Base-by-base conservation (phyloP, 2,113 vertebrate species). In the Salvelinus fontinalis region DNA sequence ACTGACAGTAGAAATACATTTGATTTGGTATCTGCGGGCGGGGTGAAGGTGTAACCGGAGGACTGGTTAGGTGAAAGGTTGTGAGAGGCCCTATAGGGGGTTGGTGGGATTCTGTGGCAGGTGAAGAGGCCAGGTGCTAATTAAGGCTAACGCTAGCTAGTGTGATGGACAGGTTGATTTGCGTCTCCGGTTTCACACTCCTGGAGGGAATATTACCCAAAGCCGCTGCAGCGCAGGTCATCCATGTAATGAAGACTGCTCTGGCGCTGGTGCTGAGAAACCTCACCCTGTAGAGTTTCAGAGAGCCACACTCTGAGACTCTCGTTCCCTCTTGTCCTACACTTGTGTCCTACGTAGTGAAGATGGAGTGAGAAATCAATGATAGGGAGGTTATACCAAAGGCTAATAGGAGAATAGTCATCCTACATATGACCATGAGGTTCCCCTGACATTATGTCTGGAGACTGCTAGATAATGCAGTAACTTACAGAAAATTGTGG, bases 71-170 rank as follows among this genome's bases (percentile, higher is more conserved):
- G 87, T 88, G 79, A 89, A 76, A 86, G 90, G 88, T 91, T 85
- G 24, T 39, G 70, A 31, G 8, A 39, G 39, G 66, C 67, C 31
- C 73, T 20, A 73, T 18, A 18, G 71, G 73, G 54, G 65, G 65
- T 49, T 22, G 24, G 34, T n/a, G 14, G 44, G 68, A 22, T 69
- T 16, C 26, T 51, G 80, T 91, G 89, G 87, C 92, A 89, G 90
- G 89, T 89, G 87, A 90, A 81, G 39, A 44, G 9, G 75, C 74
- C 81, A 78, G 86, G 80, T 88, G 90, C 92, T 85, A 92, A 92
- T 89, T 91, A 83, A 86, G 82, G 91, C 71, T 79, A 79, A 69
- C 70, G 59, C 7, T 29, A 69, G 67, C 75, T 29, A 1, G 39
- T 27, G 2, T 82, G 82, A 86, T 39, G 66, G 86, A 81, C 84